phyloP scores from a whole-genome alignment of 2,797 vertebrate genomes.

The Gallinago nigripennis region DNA sequence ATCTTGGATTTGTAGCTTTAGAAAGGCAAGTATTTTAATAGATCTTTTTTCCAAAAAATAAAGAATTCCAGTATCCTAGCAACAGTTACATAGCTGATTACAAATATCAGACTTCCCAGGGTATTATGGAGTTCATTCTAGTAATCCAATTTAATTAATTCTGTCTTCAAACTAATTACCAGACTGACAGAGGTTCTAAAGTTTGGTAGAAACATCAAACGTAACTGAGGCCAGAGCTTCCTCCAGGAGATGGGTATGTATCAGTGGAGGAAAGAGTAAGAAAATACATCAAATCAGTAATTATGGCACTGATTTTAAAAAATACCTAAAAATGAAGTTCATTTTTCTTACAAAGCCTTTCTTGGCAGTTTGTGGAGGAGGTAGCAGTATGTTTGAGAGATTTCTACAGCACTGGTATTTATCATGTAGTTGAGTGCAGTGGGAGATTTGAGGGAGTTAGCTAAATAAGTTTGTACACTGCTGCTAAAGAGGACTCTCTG shows the following conservation, averaged over 20 bases:
- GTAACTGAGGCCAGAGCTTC: neutral
- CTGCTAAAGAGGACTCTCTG: neutral
- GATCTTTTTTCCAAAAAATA: conserved; percentile 22
- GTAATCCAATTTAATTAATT: conserved; percentile 22
- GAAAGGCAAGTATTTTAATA: conserved; percentile 41
- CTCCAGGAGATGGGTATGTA: neutral
- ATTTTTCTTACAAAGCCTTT: neutral
- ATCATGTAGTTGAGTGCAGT: neutral
- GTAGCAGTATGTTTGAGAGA: neutral
- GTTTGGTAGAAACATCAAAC: neutral
- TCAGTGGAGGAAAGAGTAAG: neutral
- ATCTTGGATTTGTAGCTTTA: conserved; percentile 33
- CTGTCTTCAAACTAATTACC: neutral
- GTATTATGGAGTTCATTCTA: conserved; percentile 46
- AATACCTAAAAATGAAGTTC: neutral
- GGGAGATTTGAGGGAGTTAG: neutral
- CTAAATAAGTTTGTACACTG: neutral
- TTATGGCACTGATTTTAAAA: neutral
- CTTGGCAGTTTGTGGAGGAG: neutral
- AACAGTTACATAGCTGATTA: conserved; percentile 55
- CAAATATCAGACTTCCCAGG: conserved; percentile 47
- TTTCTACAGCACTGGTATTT: neutral
- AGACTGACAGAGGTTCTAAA: neutral
- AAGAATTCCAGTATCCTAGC: conserved; percentile 59
- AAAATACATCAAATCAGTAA: neutral